These are phyloP conservation scores for Brassicogethes aeneus DNA, from an alignment of 2,888 invertebrate genomes.

Conservation along the genomic window DNA sequence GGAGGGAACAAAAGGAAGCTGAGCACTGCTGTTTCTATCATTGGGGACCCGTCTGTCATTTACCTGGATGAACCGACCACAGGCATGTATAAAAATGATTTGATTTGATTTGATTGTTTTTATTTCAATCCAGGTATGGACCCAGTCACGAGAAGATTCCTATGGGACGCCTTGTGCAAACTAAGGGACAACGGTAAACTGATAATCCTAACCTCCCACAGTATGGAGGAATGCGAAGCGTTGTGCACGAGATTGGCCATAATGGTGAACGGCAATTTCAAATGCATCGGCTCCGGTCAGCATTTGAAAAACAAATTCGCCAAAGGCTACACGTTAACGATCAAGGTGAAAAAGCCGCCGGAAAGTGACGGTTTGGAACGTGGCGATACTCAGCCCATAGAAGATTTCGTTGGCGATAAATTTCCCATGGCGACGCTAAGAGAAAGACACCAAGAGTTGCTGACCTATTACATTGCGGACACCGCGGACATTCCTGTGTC, in stretches of 20 bases:
- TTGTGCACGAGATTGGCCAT: constrained; percentile 72
- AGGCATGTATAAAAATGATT: no score
- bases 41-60: constrained; percentile 47
- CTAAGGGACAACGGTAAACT: constrained; percentile 63
- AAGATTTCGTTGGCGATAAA: constrained; percentile 27
- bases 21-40: constrained; percentile 46
- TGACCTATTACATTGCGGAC: constrained; percentile 61
- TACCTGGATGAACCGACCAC: constrained; percentile 48
- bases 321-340: constrained; percentile 43
- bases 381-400: constrained; percentile 19
- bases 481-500: constrained; percentile 61
- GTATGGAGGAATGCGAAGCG: constrained; percentile 84
- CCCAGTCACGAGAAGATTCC: constrained; percentile 66
- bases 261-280: constrained; percentile 78
- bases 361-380: constrained; percentile 12
- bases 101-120: no score
- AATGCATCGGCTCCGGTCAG: constrained; percentile 72
- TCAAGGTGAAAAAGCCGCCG: constrained; percentile 36
- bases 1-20: constrained; percentile 50
- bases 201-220: constrained; percentile 75
- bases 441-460: constrained; percentile 62
- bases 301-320: constrained; percentile 75
- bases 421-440: constrained; percentile 39
- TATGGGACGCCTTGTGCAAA: constrained; percentile 68
- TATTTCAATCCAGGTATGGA: constrained; percentile 66